Base-by-base conservation (phyloP, 2,888 invertebrate genomes). In the Conus canariensis region DNA sequence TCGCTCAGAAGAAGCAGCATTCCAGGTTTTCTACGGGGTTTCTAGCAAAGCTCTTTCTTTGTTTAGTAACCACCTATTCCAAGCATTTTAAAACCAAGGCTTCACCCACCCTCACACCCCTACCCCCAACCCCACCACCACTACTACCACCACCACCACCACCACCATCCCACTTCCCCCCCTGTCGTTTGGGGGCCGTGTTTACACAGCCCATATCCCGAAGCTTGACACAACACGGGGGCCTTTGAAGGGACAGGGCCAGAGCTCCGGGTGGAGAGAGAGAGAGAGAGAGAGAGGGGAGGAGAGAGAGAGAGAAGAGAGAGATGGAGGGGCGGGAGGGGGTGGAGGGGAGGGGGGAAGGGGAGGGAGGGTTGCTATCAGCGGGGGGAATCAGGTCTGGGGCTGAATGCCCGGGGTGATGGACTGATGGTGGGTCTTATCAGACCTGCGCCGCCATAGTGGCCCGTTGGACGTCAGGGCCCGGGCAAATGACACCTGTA, bases 321-420 rank as follows among this genome's bases (percentile, higher is more conserved):
- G 10, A 22, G 58, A 30, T 6, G 45, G 80, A 6, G 22, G 58
- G n/a, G 22, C 14, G 8, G 83, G 22, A 8, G 10, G 30, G 77
- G 30, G 30, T 0, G 14, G 56, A 16, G 14, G 19, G 56, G 56
- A 30, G 30, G 16, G 77, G 77, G 19, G 16, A 14, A 4, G 1
- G 45, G 45, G n/a, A 8, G 7, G 19, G 58, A 10, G 19, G 10
- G 19, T 22, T 56, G 19, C 85, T 85, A 85, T 85, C 85, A 85
- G 85, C 25, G 14, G 85, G 25, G 12, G 56, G 14, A 85, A 85
- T 85, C 85, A 85, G 60, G 60, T 60, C 58, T 4, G 14, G 30
- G 56, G 83, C 83, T 56, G 85, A 85, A 85, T 60, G 85, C 85
- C 85, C 60, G n/a, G 25, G 85, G 85, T 85, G 85, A 85, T 85